Percentiles rank a stretch among this genome's conserved stretches.
Conservation (phyloP, 92 coral and sea anemone genomes). For the Pocillopora grandis region DNA sequence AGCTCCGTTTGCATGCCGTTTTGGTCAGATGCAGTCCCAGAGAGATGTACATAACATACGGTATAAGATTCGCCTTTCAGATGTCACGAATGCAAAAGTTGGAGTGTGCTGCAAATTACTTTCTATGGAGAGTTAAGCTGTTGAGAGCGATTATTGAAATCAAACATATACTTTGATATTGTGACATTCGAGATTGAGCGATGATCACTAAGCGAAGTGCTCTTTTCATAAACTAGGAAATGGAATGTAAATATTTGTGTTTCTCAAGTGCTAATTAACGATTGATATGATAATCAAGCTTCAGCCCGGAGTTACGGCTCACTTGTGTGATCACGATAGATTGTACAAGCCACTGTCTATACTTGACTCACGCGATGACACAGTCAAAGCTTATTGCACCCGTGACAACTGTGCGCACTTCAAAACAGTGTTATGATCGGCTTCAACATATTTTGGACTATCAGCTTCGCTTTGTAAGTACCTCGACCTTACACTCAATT, state of each 20-base stretch:
- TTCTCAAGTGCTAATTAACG: constrained; percentile 34
- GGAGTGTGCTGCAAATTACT: background rate
- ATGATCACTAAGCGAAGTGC: background rate
- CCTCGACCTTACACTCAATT: background rate
- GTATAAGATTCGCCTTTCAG: too few relatives aligned
- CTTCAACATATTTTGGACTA: background rate
- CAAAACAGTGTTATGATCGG: background rate
- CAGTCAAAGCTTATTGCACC: constrained; percentile 36
- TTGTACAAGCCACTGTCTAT: background rate
- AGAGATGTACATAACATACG: background rate
- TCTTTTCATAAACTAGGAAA: constrained; percentile 3
- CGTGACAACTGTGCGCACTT: background rate
- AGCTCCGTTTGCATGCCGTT: background rate
- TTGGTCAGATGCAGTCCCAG: background rate
- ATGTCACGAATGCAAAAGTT: background rate
- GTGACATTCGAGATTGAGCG: background rate
- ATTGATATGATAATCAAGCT: constrained; percentile 27
- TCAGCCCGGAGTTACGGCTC: background rate
- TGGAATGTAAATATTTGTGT: constrained; percentile 34
- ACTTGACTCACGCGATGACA: constrained; percentile 14
- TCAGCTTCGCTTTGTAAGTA: constrained; percentile 16
- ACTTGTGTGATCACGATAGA: background rate
- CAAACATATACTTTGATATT: background rate
- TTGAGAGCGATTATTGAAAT: background rate
- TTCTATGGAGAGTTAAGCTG: background rate